A percentile compares a stretch with the other conserved stretches of the same genome.
Evolutionary conservation across 1,140 invertebrate genomes (phyloP).

Genomic region (Cydia strobilella): DNA sequence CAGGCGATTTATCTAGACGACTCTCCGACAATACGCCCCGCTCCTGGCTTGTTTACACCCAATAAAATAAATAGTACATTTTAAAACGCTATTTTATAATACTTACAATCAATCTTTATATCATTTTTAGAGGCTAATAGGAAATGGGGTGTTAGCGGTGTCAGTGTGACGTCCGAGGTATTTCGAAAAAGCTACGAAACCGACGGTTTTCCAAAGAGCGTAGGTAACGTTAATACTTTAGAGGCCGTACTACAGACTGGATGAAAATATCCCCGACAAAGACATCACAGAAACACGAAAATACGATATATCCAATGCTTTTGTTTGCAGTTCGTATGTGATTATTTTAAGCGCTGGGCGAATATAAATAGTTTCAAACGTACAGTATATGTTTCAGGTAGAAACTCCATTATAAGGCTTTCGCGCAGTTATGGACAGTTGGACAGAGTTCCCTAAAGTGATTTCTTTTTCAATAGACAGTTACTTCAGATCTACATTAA

Average conservation of each 20-base stretch:
- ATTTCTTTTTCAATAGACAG: background rate
- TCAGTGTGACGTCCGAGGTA: background rate
- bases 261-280: background rate
- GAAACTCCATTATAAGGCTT: background rate
- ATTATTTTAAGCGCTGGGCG: background rate
- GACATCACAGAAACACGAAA: background rate
- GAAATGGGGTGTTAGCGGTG: background rate
- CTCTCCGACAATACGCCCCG: slow-evolving; percentile 45
- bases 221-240: background rate
- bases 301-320: background rate
- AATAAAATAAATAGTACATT: slow-evolving; percentile 42
- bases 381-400: background rate
- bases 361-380: background rate
- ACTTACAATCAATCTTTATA: background rate
- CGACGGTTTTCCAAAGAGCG: background rate
- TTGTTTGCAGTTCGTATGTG: background rate
- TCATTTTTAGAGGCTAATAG: background rate
- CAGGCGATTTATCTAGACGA: slow-evolving; percentile 47
- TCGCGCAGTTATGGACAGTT: background rate
- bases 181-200: background rate
- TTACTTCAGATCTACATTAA: background rate
- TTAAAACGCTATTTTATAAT: background rate
- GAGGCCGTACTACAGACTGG: background rate
- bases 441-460: background rate
- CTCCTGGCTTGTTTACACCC: slow-evolving; percentile 39